phyloP scores from a whole-genome alignment of 2,888 invertebrate species.

The Morpho achilles region DNA sequence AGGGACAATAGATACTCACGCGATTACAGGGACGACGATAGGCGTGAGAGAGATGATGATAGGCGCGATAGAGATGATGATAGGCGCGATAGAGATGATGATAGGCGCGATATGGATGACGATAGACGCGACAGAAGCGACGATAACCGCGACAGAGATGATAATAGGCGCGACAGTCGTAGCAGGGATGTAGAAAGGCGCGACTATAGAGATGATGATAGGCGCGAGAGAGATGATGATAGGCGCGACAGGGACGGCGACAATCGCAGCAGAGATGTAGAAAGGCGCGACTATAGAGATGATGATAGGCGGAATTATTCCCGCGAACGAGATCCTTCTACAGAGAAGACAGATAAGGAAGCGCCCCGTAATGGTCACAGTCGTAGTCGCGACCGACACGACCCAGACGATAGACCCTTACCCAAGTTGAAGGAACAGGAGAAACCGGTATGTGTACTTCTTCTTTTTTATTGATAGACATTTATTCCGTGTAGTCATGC shows the following conservation, averaged over 20 bases:
- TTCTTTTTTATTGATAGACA: too few relatives aligned
- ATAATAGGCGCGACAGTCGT: conserved; percentile 25
- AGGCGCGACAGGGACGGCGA: conserved; percentile 32
- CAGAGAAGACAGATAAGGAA: conserved; percentile 16
- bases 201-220: conserved; percentile 31
- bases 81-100: conserved; percentile 27
- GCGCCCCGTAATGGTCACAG: conserved; percentile 47
- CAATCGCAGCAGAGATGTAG: conserved; percentile 27
- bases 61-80: conserved; percentile 29
- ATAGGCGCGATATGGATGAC: conserved; percentile 30
- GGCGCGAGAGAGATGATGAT: conserved; percentile 27
- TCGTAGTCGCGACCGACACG: conserved; percentile 51
- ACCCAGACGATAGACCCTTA: conserved; percentile 69
- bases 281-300: conserved; percentile 25
- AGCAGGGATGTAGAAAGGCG: conserved; percentile 28
- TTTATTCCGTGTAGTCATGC: too few relatives aligned
- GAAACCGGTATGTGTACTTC: conserved; percentile 80
- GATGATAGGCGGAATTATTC: conserved; percentile 27
- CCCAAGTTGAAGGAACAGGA: conserved; percentile 87
- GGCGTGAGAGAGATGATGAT: conserved; percentile 32
- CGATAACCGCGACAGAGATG: conserved; percentile 28
- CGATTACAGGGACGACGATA: conserved; percentile 29
- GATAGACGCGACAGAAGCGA: conserved; percentile 31
- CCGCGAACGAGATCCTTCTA: conserved; percentile 19
- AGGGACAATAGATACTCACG: conserved; percentile 33